phyloP scores from a whole-genome alignment of 1,140 invertebrate genomes.

The Mizuhopecten yessoensis region DNA sequence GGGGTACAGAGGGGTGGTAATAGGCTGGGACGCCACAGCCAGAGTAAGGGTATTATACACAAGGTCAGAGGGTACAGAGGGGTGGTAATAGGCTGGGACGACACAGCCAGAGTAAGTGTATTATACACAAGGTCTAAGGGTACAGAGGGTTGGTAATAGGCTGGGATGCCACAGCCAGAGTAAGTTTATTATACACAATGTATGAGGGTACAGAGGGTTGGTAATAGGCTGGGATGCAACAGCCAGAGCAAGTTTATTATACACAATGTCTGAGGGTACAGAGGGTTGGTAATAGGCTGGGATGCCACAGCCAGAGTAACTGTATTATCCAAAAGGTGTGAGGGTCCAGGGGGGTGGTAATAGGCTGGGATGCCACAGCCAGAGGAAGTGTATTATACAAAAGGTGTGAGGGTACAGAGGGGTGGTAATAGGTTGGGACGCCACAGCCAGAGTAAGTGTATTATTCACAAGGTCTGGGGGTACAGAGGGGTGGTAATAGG shows the following conservation, averaged over 20 bases:
- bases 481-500: not conserved
- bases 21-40: conserved; percentile 85
- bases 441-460: not conserved
- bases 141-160: not conserved
- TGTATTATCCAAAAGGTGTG: not conserved
- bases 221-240: conserved; percentile 3
- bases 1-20: conserved; percentile 85
- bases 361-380: not conserved
- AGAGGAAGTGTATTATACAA: not conserved
- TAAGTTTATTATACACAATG: not conserved
- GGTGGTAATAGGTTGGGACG: not conserved
- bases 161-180: not conserved
- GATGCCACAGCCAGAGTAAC: not conserved
- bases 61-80: conserved; percentile 32
- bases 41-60: conserved; percentile 66
- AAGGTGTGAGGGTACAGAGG: not conserved
- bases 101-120: not conserved
- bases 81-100: not conserved
- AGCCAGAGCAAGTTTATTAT: not conserved
- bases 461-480: not conserved
- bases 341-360: not conserved
- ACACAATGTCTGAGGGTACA: not conserved
- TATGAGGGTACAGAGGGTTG: not conserved
- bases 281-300: conserved; percentile 80
- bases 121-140: not conserved